Evolutionary conservation across 2,113 vertebrate species (phyloP), one percentile per base, ranked within the genome.

Genomic region (Rissa tridactyla): DNA sequence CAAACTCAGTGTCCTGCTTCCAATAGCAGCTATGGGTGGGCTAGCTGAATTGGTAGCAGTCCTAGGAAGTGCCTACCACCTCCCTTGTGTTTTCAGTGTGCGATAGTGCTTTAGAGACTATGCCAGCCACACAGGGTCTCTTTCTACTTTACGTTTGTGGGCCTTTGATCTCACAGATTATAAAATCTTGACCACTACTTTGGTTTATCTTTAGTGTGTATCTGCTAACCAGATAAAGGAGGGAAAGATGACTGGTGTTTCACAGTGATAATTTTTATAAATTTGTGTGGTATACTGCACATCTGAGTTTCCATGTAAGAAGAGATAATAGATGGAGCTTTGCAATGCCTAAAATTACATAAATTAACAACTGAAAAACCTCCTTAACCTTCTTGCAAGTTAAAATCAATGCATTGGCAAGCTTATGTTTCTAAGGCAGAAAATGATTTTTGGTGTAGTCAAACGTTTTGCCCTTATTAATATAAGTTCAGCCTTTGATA

Each of bases 21-120:
- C 17, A 10, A 1, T 2, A 62, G 70, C 38, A 76, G 47, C 61
- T 6, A 5, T 1, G 2, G 30, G 13, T 36, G 26, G 11, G 4
- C 9, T 17, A 11, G 20, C n/a, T 68, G 86, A 47, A 26, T 15
- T 34, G 36, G 34, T 2, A 23, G 29, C 36, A 71, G 47, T 27
- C 23, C 47, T 32, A 7, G 30, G 38, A 69, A 66, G 46, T 10
- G 5, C 54, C 55, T 68, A 1, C 29, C 49, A 69, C 4, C 49
- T 86, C 23, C 25, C 54, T 64, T n/a, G 20, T 82, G 47, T 27
- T 85, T 93, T 47, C n/a, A 55, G 51, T 64, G 5, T 46, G 15
- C 26, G 51, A 20, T 27, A n/a, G 46, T 38, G n/a, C 70, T 71
- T 54, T 30, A 70, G 44, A 80, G 27, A 30, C 46, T 51, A 0